Evolutionary conservation across 1,140 invertebrate genomes (phyloP), one percentile per base, ranked within the genome.

Genomic region (Cardiocondyla obscurior): DNA sequence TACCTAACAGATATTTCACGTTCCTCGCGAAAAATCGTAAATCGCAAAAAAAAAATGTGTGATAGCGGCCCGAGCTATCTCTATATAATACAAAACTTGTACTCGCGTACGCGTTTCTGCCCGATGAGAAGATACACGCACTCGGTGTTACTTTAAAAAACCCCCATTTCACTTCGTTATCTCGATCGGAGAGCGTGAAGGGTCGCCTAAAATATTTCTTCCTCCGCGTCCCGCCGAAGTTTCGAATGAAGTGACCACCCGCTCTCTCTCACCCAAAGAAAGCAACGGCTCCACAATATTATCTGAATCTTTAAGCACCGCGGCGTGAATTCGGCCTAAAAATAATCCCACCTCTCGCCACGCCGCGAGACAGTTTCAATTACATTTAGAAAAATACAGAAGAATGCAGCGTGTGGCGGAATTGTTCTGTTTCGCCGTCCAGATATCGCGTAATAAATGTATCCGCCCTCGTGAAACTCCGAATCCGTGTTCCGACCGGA

Each of bases 121-220:
- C 67, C 60, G 36, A 53, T 39, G 30, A 49, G 19, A 49, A 62
- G 69, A 87, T 64, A 88, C 85, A 84, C n/a, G n/a, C 76, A 72
- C 64, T 70, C 42, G 12, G 70, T 88, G 88, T 87, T 88, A 89
- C 86, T 90, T 90, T 88, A 90, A 90, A 90, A 88, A 86, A n/a
- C n/a, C n/a, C 64, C 88, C 84, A 86, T 85, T 88, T 53, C 22
- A 73, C 79, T 60, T 16, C 58, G 83, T 90, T 90, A 90, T 90
- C 89, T 89, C 81, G 87, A 90, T 90, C 89, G 58, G 79, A 77
- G 82, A 81, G 58, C 82, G 85, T 69, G 60, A 55, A 88, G 89
- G 87, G 69, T 87, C 82, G 69, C 76, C 83, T 90, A 86, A 89
- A 90, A 85, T 90, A 87, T 90, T 86, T 89, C 83, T 90, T 88